A percentile compares a stretch with the other conserved stretches of the same genome.
Evolutionary conservation across 2,113 vertebrate genomes (phyloP).

Genomic region (Canis aureus): DNA sequence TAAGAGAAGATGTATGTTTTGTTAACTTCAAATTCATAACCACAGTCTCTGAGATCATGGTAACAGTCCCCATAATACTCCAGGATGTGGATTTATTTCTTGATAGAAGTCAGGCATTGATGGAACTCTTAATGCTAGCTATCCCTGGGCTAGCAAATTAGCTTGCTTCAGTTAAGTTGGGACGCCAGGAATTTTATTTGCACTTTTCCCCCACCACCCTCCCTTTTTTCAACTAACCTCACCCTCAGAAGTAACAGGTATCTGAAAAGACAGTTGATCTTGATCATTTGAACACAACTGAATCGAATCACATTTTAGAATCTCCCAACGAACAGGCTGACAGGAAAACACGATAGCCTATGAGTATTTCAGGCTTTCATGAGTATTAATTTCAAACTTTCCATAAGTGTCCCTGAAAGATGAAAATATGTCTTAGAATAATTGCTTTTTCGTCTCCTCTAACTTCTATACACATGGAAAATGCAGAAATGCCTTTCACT

Average conservation of each 20-base stretch:
- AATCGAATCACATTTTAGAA: conserved; percentile 57
- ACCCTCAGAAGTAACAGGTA: conserved; percentile 80
- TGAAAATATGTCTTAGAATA: conserved; percentile 34
- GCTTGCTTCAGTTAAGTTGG: conserved; percentile 53
- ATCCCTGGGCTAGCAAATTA: not conserved
- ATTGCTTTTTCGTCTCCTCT: conserved; percentile 48
- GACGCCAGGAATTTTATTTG: conserved; percentile 34
- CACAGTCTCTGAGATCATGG: conserved; percentile 80
- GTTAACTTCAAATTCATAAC: conserved; percentile 80
- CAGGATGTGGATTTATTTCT: conserved; percentile 69
- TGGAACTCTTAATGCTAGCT: not conserved
- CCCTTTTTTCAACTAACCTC: conserved; percentile 59
- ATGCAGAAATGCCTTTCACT: conserved; percentile 56
- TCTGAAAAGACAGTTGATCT: conserved; percentile 66
- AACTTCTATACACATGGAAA: conserved; percentile 58
- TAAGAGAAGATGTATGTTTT: conserved; percentile 81
- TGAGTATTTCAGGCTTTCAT: not conserved
- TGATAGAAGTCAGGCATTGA: conserved; percentile 72
- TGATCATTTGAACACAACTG: conserved; percentile 59
- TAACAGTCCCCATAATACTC: conserved; percentile 80
- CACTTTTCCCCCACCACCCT: not conserved
- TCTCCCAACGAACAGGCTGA: conserved; percentile 46
- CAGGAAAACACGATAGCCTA: conserved; percentile 54
- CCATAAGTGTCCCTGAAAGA: conserved; percentile 55
- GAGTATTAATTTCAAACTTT: conserved; percentile 56